Evolutionary conservation across 1,140 invertebrate species (phyloP).

Genomic region (Saccostrea echinata): DNA sequence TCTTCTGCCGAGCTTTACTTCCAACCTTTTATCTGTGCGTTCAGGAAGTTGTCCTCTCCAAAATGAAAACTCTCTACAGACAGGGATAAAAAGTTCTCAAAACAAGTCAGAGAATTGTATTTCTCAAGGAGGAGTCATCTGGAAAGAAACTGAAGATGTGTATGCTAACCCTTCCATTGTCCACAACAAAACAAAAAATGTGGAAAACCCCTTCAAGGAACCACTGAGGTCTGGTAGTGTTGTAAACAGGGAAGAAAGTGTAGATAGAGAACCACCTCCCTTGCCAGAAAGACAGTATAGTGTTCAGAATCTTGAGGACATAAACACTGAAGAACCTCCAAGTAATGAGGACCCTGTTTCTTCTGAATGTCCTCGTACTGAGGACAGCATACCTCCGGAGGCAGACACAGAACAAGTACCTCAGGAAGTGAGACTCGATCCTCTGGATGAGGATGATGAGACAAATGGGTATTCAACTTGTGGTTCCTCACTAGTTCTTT

Average conservation of each 20-base stretch:
- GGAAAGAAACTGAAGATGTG: constrained; percentile 40
- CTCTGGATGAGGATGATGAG: background rate
- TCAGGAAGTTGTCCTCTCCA: constrained; percentile 21
- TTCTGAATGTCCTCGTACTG: background rate
- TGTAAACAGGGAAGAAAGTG: constrained; percentile 1
- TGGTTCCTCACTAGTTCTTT: background rate
- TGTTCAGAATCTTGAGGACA: background rate
- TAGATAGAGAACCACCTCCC: constrained; percentile 44
- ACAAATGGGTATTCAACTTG: constrained; percentile 10
- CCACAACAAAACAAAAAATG: constrained; percentile 9
- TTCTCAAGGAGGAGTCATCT: constrained; percentile 6
- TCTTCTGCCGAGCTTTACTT: background rate
- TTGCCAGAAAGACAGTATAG: constrained; percentile 57
- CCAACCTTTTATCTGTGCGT: background rate
- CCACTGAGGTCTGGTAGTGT: background rate
- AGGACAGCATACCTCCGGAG: background rate
- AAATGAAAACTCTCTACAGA: constrained; percentile 14
- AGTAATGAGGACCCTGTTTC: background rate
- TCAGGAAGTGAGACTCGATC: background rate
- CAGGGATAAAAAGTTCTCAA: background rate
- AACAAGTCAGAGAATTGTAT: constrained; percentile 33
- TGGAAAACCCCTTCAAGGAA: background rate
- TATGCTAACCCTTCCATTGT: constrained; percentile 41
- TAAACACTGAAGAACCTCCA: background rate
- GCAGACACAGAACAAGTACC: background rate